Conservation (phyloP, 2,113 vertebrate species). For the Rostratula benghalensis region DNA sequence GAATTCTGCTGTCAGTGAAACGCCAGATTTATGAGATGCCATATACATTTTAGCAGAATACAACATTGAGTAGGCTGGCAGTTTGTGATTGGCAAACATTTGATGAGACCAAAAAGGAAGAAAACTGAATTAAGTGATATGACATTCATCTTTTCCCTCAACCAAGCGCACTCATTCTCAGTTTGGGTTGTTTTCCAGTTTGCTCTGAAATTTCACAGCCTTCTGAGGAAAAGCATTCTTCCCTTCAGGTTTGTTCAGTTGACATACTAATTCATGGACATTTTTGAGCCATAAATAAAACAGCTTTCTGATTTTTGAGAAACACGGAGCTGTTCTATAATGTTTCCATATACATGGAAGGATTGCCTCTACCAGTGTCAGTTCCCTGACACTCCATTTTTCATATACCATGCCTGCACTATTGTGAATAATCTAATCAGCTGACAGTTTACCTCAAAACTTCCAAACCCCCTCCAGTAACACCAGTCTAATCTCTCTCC, state of each 20-base stretch:
- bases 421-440: background rate
- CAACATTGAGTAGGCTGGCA: background rate
- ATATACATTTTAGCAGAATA: background rate
- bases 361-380: background rate
- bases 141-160: background rate
- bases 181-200: background rate
- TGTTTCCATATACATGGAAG: background rate
- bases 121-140: background rate
- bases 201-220: background rate
- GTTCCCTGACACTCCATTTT: background rate
- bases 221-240: constrained; percentile 33
- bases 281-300: constrained; percentile 43
- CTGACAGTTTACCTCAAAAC: background rate
- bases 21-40: background rate
- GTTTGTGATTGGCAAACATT: background rate
- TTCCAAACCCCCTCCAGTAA: background rate
- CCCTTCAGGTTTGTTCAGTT: constrained; percentile 2
- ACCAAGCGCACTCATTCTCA: background rate
- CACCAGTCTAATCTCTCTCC: background rate
- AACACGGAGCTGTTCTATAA: background rate
- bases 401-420: background rate
- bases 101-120: constrained; percentile 9
- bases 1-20: background rate
- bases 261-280: constrained; percentile 48
- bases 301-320: background rate